Evolutionary conservation across 2,797 vertebrate species (phyloP).

Genomic region (Clarias fuscus): DNA sequence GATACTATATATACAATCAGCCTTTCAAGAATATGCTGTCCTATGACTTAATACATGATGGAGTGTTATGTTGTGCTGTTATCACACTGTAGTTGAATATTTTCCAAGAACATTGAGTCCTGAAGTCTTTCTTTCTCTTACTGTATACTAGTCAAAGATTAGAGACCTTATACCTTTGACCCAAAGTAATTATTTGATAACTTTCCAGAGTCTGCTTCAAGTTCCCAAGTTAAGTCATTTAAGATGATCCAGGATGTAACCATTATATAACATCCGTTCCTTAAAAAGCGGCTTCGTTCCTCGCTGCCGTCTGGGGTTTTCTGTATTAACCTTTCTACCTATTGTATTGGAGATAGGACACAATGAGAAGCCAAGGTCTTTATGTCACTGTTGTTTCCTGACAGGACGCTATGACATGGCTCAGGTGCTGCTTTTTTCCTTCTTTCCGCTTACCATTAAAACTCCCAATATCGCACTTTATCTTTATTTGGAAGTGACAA

Average conservation of each 20-base stretch:
- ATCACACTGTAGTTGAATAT: neutral
- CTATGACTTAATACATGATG: neutral
- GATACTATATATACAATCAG: neutral
- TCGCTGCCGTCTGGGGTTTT: neutral
- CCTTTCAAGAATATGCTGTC: neutral
- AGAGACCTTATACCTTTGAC: neutral
- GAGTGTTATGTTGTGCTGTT: neutral
- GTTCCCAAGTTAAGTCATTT: constrained; percentile 1
- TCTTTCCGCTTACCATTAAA: neutral
- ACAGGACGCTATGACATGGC: neutral
- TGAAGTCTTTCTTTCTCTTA: neutral
- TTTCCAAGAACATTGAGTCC: neutral
- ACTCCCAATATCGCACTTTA: constrained; percentile 15
- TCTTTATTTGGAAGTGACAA: constrained; percentile 26
- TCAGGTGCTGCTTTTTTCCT: neutral
- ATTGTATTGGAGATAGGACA: neutral
- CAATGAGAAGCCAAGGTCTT: neutral
- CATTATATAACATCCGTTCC: constrained; percentile 2
- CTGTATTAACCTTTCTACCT: neutral
- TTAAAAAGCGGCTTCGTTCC: neutral
- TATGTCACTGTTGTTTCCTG: neutral
- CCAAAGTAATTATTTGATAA: neutral
- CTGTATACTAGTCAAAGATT: neutral
- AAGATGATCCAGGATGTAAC: neutral
- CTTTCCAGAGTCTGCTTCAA: neutral